Conservation (phyloP, 1,140 invertebrate species). For the Hesperophylax magnus region DNA sequence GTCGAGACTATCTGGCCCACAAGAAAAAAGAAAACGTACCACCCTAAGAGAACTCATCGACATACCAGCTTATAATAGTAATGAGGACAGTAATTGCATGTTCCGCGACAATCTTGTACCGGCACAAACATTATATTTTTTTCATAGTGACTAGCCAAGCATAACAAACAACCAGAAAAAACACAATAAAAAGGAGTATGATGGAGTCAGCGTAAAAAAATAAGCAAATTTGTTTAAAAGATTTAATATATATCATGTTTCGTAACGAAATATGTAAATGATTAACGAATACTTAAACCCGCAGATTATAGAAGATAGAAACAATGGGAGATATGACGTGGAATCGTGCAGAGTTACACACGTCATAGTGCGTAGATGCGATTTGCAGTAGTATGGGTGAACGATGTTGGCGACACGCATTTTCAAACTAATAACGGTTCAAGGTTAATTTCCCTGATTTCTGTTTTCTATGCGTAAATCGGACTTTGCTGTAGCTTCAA, state of each 20-base stretch:
- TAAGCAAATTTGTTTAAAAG: constrained; percentile 5
- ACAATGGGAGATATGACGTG: too few relatives aligned
- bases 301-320: too few relatives aligned
- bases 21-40: background rate
- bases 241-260: background rate
- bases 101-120: constrained; percentile 25
- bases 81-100: constrained; percentile 49
- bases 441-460: too few relatives aligned
- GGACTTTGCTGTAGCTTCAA: too few relatives aligned
- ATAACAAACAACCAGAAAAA: background rate
- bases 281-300: too few relatives aligned
- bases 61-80: constrained; percentile 38
- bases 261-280: too few relatives aligned
- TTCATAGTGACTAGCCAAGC: constrained; percentile 12
- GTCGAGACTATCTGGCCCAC: constrained; percentile 11
- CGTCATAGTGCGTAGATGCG: too few relatives aligned
- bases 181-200: constrained; percentile 11
- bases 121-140: constrained; percentile 2
- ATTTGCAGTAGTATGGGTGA: too few relatives aligned
- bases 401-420: too few relatives aligned
- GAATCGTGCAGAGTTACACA: too few relatives aligned
- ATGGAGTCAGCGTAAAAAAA: background rate
- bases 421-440: too few relatives aligned
- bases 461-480: too few relatives aligned
- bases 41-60: constrained; percentile 19